These are phyloP conservation scores for Napeogenes sylphis DNA, from an alignment of 2,888 invertebrate species.

Conservation along the genomic window DNA sequence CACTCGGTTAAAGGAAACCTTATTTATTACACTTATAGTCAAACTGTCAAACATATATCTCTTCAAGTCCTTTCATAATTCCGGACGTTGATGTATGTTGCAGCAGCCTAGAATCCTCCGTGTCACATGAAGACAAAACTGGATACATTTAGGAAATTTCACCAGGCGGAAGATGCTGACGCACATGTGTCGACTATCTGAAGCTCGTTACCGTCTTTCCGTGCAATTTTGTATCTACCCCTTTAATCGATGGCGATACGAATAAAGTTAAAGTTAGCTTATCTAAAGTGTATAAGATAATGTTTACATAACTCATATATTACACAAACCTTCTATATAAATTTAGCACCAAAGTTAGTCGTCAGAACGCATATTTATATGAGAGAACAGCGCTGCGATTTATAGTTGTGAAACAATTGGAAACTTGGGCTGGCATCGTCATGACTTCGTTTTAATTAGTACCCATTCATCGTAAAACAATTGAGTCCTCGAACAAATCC, in stretches of 20 bases:
- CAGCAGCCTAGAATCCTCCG: slow-evolving; percentile 33
- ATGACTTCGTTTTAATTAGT: slow-evolving; percentile 78
- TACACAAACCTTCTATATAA: slow-evolving; percentile 42
- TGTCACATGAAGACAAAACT: slow-evolving; percentile 40
- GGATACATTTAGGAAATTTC: slow-evolving; percentile 60
- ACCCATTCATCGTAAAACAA: slow-evolving; percentile 77
- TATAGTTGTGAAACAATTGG: slow-evolving; percentile 72
- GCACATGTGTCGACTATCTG: slow-evolving; percentile 68
- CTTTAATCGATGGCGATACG: slow-evolving; percentile 42
- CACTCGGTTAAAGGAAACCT: slow-evolving; percentile 27
- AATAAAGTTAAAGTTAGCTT: not conserved
- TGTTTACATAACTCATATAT: slow-evolving; percentile 26
- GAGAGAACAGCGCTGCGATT: slow-evolving; percentile 63
- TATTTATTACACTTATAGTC: slow-evolving; percentile 37
- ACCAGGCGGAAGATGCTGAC: slow-evolving; percentile 44
- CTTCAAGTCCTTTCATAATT: slow-evolving; percentile 60
- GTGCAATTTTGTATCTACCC: slow-evolving; percentile 66
- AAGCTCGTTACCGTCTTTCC: slow-evolving; percentile 60
- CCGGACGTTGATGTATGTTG: slow-evolving; percentile 64
- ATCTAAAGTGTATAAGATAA: not conserved
- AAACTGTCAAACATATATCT: slow-evolving; percentile 58
- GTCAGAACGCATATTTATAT: slow-evolving; percentile 65
- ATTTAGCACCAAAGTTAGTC: slow-evolving; percentile 68
- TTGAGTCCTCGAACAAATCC: slow-evolving; percentile 74
- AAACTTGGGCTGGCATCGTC: slow-evolving; percentile 69